Conservation (phyloP, 1,140 invertebrate genomes). For the Eupristina koningsbergeri region DNA sequence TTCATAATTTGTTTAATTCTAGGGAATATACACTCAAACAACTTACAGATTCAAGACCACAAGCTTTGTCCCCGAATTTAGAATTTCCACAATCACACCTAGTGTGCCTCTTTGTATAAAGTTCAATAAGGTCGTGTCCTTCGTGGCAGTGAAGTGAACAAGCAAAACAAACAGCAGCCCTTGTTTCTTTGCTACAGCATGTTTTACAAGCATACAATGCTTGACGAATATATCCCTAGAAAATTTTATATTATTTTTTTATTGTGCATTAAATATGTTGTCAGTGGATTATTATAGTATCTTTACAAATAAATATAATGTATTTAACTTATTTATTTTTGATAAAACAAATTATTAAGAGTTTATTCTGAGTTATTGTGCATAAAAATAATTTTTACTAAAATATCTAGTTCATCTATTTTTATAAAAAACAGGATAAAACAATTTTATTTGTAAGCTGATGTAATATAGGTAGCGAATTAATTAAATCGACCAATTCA, state of each 20-base stretch:
- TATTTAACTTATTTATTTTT: no score
- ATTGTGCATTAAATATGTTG: not conserved
- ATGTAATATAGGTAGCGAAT: no score
- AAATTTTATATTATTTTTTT: not conserved
- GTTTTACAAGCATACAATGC: conserved; percentile 96
- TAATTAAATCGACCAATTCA: not conserved
- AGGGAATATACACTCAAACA: not conserved
- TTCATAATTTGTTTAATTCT: no score
- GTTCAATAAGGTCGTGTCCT: conserved; percentile 94
- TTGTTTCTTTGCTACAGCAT: conserved; percentile 80
- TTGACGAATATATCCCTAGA: conserved; percentile 94
- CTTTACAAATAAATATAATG: not conserved
- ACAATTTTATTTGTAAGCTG: no score
- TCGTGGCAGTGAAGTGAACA: conserved; percentile 97
- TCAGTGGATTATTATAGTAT: not conserved
- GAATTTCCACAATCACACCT: conserved; percentile 97
- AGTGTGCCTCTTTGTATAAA: conserved; percentile 98
- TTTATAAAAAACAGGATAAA: no score
- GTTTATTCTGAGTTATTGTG: no score
- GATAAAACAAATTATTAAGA: no score
- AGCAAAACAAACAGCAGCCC: conserved; percentile 93
- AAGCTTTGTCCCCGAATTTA: conserved; percentile 84
- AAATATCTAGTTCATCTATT: no score
- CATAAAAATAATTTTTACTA: no score
- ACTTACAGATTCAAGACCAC: conserved; percentile 80